These are phyloP conservation scores for Natrix natrix DNA, from an alignment of 2,797 vertebrate genomes.

Conservation along the genomic window DNA sequence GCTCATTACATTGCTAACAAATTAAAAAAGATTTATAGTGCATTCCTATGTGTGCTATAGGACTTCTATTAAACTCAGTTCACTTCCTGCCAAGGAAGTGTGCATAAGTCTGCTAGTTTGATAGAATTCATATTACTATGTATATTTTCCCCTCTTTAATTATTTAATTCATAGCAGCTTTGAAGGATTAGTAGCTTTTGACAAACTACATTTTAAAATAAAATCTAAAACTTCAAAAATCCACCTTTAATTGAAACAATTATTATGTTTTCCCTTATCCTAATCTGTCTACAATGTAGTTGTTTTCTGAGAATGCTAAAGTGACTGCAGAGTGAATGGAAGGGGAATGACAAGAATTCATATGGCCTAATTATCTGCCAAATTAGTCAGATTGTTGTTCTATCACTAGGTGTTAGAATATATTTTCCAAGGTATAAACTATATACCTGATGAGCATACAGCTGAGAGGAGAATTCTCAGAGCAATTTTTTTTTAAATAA, in stretches of 20 bases:
- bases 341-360: background rate
- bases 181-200: background rate
- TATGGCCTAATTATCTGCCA: background rate
- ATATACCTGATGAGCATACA: background rate
- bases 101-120: background rate
- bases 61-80: background rate
- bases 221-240: background rate
- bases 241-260: background rate
- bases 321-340: background rate
- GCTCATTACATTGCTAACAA: constrained; percentile 8
- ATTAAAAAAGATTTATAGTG: constrained; percentile 8
- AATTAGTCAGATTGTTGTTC: background rate
- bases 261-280: background rate
- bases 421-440: background rate
- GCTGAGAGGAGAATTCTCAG: background rate
- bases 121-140: background rate
- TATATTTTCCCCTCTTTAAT: background rate
- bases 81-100: background rate
- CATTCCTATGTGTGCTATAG: background rate
- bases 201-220: background rate
- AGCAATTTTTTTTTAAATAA: background rate
- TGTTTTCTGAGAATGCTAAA: background rate
- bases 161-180: background rate
- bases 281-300: background rate
- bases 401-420: background rate